These are phyloP conservation scores for Dynastes maya DNA, from an alignment of 2,888 invertebrate genomes.

Conservation along the genomic window DNA sequence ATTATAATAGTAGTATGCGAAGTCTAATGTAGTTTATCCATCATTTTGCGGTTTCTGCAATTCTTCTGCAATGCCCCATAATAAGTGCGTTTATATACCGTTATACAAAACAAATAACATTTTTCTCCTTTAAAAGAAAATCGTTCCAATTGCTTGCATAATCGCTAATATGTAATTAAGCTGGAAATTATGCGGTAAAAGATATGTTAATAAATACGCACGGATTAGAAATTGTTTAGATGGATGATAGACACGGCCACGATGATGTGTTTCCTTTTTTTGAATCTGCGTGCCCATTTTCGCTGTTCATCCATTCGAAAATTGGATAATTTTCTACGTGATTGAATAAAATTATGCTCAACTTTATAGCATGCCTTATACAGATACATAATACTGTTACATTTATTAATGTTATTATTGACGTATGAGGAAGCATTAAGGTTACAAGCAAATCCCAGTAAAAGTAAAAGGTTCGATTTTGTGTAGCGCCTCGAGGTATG, in stretches of 20 bases:
- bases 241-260: not conserved
- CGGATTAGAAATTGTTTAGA: constrained; percentile 9
- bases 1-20: too few species aligned
- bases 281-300: not conserved
- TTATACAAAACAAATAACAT: constrained; percentile 7
- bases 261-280: not conserved
- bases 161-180: too few species aligned
- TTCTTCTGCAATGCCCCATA: not conserved
- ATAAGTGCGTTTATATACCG: not conserved
- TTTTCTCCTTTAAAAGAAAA: not conserved
- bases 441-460: constrained; percentile 35
- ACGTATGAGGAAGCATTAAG: constrained; percentile 42
- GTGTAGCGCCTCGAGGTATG: constrained; percentile 6
- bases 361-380: constrained; percentile 20
- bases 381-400: constrained; percentile 29
- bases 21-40: not conserved
- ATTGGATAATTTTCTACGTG: constrained; percentile 42
- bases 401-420: constrained; percentile 41
- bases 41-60: constrained; percentile 11
- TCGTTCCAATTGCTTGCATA: not conserved
- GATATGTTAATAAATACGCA: constrained; percentile 7
- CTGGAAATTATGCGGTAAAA: too few species aligned
- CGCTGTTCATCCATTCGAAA: constrained; percentile 20
- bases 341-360: constrained; percentile 20
- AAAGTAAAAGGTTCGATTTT: constrained; percentile 33